phyloP scores from a whole-genome alignment of 2,888 invertebrate genomes.

The Mimachlamys varia region DNA sequence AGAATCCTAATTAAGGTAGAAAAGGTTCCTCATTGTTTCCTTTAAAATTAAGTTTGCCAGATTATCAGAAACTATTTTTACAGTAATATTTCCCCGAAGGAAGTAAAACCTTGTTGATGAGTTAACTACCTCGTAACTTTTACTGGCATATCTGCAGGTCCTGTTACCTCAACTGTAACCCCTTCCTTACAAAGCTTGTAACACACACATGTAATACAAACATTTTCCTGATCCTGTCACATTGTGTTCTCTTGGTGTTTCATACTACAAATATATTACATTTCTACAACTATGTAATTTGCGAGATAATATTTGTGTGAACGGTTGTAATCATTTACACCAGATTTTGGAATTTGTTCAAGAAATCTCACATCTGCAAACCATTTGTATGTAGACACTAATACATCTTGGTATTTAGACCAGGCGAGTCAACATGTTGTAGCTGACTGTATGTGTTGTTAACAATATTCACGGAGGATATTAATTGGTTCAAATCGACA shows the following conservation, averaged over 20 bases:
- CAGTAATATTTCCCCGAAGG: too few species aligned
- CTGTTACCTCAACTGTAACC: neutral
- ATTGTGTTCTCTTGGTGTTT: neutral
- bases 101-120: too few species aligned
- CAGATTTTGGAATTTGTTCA: conserved; percentile 33
- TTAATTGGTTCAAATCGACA: neutral
- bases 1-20: too few species aligned
- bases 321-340: conserved; percentile 24
- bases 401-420: neutral
- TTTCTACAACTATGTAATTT: conserved; percentile 31
- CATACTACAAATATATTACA: conserved; percentile 18
- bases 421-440: neutral
- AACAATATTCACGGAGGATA: neutral
- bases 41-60: too few species aligned
- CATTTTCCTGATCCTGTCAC: neutral
- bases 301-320: conserved; percentile 29
- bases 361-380: conserved; percentile 16
- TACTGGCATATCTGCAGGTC: too few species aligned
- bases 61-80: too few species aligned
- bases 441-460: neutral
- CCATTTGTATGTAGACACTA: neutral
- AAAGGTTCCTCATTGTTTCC: too few species aligned
- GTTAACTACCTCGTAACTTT: too few species aligned
- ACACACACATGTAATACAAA: neutral
- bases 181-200: neutral